Evolutionary conservation across 2,113 vertebrate genomes (phyloP).

Genomic region (Poecile atricapillus): DNA sequence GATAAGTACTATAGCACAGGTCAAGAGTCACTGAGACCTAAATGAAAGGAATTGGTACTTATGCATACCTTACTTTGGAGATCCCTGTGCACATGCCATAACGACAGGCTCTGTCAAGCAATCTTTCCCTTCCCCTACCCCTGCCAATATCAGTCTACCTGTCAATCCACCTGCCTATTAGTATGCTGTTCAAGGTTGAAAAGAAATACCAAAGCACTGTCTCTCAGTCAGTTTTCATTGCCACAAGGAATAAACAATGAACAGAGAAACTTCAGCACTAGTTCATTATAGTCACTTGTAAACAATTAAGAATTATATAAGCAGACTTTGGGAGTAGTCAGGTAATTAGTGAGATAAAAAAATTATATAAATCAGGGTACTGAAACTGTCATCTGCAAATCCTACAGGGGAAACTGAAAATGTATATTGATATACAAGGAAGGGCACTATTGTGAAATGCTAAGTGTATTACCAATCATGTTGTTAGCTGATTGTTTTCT

Average conservation of each 20-base stretch:
- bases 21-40: background rate
- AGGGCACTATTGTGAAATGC: background rate
- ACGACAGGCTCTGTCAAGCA: background rate
- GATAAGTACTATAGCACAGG: background rate
- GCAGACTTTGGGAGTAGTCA: background rate
- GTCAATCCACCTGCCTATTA: constrained; percentile 31
- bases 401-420: background rate
- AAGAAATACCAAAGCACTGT: constrained; percentile 7
- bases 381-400: background rate
- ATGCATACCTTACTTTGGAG: background rate
- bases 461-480: background rate
- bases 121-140: background rate
- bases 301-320: background rate
- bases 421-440: background rate
- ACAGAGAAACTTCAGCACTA: background rate
- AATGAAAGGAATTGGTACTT: background rate
- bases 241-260: background rate
- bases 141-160: background rate
- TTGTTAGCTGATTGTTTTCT: background rate
- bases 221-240: background rate
- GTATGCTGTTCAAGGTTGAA: background rate
- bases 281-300: background rate
- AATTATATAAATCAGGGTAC: background rate
- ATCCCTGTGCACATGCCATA: background rate
- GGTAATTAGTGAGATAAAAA: background rate